Percentiles rank a stretch among this genome's conserved stretches.
Evolutionary conservation across 1,140 invertebrate species (phyloP).

Genomic region (Helicoverpa armigera): DNA sequence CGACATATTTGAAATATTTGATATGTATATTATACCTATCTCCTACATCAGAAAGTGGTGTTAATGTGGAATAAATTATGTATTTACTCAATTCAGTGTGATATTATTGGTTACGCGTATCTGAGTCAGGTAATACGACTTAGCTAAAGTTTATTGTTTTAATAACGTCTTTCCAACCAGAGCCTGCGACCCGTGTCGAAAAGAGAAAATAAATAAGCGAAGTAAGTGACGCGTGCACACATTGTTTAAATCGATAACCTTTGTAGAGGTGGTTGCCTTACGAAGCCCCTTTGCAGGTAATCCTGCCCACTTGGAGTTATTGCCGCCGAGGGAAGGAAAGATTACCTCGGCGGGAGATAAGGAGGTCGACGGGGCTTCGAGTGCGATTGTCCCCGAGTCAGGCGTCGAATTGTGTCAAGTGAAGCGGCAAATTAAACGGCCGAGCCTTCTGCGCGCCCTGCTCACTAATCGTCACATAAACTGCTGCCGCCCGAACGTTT

Average conservation of each 20-base stretch:
- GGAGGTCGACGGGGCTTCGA: slow-evolving; percentile 85
- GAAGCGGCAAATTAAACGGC: slow-evolving; percentile 86
- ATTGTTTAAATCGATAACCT: slow-evolving; percentile 84
- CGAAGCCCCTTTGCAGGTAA: slow-evolving; percentile 84
- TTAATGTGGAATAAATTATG: background rate
- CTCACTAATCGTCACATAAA: slow-evolving; percentile 85
- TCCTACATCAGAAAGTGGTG: background rate
- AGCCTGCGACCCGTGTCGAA: slow-evolving; percentile 19
- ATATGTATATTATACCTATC: background rate
- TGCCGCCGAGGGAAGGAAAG: slow-evolving; percentile 86
- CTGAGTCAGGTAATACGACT: background rate
- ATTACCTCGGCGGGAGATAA: slow-evolving; percentile 86
- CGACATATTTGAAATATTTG: background rate
- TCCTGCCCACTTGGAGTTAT: slow-evolving; percentile 86
- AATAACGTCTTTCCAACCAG: background rate
- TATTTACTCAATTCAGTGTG: background rate
- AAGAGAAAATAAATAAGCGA: slow-evolving; percentile 52
- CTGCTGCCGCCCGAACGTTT: slow-evolving; percentile 77
- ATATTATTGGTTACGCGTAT: background rate
- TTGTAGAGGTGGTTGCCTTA: slow-evolving; percentile 81
- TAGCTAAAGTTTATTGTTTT: background rate
- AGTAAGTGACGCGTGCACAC: slow-evolving; percentile 69
- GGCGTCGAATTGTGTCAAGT: slow-evolving; percentile 86
- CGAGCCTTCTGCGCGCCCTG: slow-evolving; percentile 82
- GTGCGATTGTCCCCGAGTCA: slow-evolving; percentile 86